Percentiles rank a stretch among this genome's conserved stretches.
These are phyloP conservation scores for Papilio polyxenes DNA, from an alignment of 1,140 invertebrate species.

Conservation along the genomic window DNA sequence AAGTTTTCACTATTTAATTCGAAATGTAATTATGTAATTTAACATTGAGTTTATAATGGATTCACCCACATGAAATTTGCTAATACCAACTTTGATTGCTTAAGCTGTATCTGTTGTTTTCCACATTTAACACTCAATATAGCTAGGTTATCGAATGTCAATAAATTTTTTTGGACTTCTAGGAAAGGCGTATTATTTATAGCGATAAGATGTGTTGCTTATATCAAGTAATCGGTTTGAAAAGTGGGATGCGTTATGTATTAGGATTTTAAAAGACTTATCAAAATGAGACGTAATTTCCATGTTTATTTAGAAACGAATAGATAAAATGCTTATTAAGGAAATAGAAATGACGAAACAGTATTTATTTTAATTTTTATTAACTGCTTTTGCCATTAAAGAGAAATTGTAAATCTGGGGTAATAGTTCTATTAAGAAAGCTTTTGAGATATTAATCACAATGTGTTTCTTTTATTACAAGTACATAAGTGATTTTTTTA, in stretches of 20 bases:
- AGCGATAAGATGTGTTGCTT: conserved; percentile 2
- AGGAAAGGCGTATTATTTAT: conserved; percentile 23
- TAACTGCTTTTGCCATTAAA: background rate
- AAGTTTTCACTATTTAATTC: background rate
- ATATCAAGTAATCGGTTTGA: conserved; percentile 14
- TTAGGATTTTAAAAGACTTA: background rate
- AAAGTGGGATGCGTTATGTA: background rate
- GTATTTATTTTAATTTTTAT: background rate
- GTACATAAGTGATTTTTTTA: background rate
- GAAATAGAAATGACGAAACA: conserved; percentile 7
- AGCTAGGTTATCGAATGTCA: background rate
- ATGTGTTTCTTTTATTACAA: background rate
- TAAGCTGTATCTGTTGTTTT: background rate
- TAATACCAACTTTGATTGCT: background rate
- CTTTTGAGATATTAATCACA: background rate
- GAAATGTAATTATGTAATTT: background rate
- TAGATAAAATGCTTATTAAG: background rate
- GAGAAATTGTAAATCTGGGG: background rate
- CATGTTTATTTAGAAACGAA: background rate
- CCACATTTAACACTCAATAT: conserved; percentile 1
- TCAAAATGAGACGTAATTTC: background rate
- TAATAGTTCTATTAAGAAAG: background rate
- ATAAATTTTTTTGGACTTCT: conserved; percentile 1
- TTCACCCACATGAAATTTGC: background rate
- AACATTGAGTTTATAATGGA: background rate